phyloP scores from a whole-genome alignment of 2,797 vertebrate species.

The Bovichtus variegatus region DNA sequence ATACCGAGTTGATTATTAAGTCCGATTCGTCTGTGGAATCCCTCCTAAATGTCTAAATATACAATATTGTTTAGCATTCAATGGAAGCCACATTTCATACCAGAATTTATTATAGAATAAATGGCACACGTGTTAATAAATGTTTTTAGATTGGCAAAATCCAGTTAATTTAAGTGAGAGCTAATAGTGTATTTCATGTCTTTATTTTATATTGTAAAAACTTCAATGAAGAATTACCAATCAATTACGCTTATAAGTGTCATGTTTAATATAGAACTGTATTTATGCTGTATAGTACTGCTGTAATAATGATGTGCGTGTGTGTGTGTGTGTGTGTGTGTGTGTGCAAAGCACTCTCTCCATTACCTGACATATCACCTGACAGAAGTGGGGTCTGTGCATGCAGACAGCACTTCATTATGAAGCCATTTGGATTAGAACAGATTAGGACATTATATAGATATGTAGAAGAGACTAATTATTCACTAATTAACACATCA shows the following conservation, averaged over 20 bases:
- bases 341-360: constrained; percentile 17
- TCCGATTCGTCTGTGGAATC: constrained; percentile 68
- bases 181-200: background rate
- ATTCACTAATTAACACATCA: constrained; percentile 64
- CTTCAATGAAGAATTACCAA: background rate
- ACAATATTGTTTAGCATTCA: constrained; percentile 59
- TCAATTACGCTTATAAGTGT: background rate
- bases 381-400: constrained; percentile 47
- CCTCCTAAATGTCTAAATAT: constrained; percentile 71
- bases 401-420: constrained; percentile 58
- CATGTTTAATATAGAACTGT: background rate
- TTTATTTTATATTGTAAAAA: background rate
- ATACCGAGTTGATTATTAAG: constrained; percentile 80
- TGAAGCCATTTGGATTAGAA: constrained; percentile 70
- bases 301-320: constrained; percentile 25
- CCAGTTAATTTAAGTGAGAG: background rate
- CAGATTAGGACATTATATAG: constrained; percentile 66
- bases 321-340: constrained; percentile 20
- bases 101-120: constrained; percentile 24
- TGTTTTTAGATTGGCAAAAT: background rate
- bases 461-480: constrained; percentile 63
- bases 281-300: constrained; percentile 11
- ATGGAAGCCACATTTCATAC: constrained; percentile 26
- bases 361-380: constrained; percentile 61
- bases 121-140: constrained; percentile 4